These are phyloP conservation scores for Hypolimnas misippus DNA, from an alignment of 2,888 invertebrate species.

Conservation along the genomic window DNA sequence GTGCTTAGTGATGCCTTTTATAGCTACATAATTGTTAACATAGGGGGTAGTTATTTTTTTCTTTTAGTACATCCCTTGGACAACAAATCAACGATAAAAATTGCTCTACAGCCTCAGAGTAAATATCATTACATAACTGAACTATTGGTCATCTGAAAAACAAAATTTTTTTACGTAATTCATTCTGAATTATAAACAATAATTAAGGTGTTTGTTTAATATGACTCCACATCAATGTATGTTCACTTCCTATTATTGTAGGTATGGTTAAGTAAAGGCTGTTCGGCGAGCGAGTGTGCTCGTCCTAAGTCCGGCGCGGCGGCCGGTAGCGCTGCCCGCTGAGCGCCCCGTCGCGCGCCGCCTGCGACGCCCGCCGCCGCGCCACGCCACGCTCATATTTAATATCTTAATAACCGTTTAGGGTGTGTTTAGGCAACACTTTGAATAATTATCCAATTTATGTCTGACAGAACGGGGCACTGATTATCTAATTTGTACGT, in stretches of 20 bases:
- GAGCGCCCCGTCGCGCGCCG: constrained; percentile 70
- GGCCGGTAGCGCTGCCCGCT: constrained; percentile 76
- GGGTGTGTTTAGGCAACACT: constrained; percentile 67
- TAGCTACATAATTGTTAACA: too few species aligned
- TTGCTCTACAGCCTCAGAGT: too few species aligned
- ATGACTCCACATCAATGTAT: too few species aligned
- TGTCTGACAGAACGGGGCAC: constrained; percentile 54
- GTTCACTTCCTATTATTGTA: background rate
- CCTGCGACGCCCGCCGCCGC: constrained; percentile 52
- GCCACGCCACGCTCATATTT: constrained; percentile 61
- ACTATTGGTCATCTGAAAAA: too few species aligned
- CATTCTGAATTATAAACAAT: too few species aligned
- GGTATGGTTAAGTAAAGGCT: constrained; percentile 9
- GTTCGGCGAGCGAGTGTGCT: constrained; percentile 61
- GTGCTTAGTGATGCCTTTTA: too few species aligned
- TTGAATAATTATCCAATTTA: constrained; percentile 70
- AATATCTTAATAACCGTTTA: constrained; percentile 81
- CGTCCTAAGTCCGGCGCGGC: constrained; percentile 40
- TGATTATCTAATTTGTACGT: constrained; percentile 47
- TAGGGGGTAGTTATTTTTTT: too few species aligned
- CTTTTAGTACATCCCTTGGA: too few species aligned
- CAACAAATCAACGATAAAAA: too few species aligned
- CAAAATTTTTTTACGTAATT: too few species aligned
- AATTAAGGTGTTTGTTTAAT: too few species aligned
- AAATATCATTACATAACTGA: too few species aligned